Conservation (phyloP, 2,888 invertebrate genomes). For the Ischnura elegans region DNA sequence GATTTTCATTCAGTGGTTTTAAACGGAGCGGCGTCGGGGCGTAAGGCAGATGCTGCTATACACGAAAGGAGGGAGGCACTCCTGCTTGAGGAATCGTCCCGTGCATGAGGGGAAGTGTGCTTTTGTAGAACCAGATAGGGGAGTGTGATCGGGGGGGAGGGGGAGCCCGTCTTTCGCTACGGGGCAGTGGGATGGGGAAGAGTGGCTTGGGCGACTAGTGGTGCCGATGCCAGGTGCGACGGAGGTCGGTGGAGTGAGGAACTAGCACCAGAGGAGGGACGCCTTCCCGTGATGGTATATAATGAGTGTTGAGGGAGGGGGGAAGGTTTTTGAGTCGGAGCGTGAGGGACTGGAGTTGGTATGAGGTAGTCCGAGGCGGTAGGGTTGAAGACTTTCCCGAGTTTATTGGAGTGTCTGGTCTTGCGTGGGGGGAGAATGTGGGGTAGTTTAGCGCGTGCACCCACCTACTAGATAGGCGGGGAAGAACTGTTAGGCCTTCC, state of each 20-base stretch:
- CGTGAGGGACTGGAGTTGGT: background rate
- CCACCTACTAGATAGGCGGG: background rate
- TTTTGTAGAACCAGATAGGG: too few species aligned
- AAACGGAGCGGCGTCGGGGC: background rate
- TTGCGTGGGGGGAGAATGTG: background rate
- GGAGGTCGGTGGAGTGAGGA: background rate
- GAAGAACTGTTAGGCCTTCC: conserved; percentile 52
- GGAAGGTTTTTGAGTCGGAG: background rate
- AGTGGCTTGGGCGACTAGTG: background rate
- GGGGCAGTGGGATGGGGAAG: too few species aligned
- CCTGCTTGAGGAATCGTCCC: background rate
- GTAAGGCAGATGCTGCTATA: conserved; percentile 11
- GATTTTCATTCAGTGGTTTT: conserved; percentile 34
- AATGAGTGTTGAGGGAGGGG: background rate
- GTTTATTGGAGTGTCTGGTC: conserved; percentile 65
- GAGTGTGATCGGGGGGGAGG: background rate
- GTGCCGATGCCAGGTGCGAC: background rate
- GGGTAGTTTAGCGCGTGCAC: background rate
- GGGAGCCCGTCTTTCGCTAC: too few species aligned
- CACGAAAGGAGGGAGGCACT: background rate
- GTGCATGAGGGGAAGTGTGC: background rate
- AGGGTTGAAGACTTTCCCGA: conserved; percentile 60
- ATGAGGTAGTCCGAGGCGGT: conserved; percentile 32
- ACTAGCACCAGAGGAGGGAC: background rate
- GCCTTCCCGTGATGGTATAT: background rate